Percentiles rank a stretch among this genome's conserved stretches.
These are phyloP conservation scores for Drosophila sulfurigaster DNA, from an alignment of 1,140 invertebrate species.

Conservation along the genomic window DNA sequence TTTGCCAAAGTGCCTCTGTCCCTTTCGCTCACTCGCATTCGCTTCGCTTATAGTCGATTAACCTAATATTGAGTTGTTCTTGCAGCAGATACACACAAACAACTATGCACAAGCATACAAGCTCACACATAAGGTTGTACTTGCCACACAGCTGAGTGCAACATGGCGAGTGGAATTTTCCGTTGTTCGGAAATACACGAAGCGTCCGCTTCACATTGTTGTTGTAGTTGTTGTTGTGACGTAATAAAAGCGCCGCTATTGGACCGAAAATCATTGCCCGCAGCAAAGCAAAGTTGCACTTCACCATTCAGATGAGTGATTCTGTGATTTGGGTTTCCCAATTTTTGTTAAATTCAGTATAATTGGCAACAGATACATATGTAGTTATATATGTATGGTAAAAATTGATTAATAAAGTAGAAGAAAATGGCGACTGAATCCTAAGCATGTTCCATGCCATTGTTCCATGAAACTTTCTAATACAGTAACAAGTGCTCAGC, in stretches of 20 bases:
- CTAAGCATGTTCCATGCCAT: too few species aligned
- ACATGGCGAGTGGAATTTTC: constrained; percentile 75
- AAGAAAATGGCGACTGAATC: too few species aligned
- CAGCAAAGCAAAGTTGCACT: constrained; percentile 3
- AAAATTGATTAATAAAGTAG: too few species aligned
- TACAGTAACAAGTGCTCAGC: too few species aligned
- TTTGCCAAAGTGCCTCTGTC: not conserved
- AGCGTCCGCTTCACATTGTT: constrained; percentile 5
- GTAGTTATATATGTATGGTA: too few species aligned
- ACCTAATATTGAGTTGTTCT: constrained; percentile 42
- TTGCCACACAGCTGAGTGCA: constrained; percentile 64
- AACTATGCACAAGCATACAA: constrained; percentile 6
- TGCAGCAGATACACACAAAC: constrained; percentile 17
- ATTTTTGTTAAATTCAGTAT: too few species aligned
- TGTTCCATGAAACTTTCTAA: too few species aligned
- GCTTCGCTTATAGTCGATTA: constrained; percentile 22
- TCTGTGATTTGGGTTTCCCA: too few species aligned
- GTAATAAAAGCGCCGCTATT: constrained; percentile 29
- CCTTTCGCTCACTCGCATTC: not conserved
- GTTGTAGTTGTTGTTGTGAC: constrained; percentile 44
- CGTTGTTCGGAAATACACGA: constrained; percentile 58
- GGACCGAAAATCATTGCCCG: constrained; percentile 7
- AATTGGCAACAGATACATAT: too few species aligned
- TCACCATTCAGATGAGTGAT: not conserved
- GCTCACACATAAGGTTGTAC: constrained; percentile 17